Evolutionary conservation across 2,797 vertebrate species (phyloP).

Genomic region (Premnoplex brunnescens): DNA sequence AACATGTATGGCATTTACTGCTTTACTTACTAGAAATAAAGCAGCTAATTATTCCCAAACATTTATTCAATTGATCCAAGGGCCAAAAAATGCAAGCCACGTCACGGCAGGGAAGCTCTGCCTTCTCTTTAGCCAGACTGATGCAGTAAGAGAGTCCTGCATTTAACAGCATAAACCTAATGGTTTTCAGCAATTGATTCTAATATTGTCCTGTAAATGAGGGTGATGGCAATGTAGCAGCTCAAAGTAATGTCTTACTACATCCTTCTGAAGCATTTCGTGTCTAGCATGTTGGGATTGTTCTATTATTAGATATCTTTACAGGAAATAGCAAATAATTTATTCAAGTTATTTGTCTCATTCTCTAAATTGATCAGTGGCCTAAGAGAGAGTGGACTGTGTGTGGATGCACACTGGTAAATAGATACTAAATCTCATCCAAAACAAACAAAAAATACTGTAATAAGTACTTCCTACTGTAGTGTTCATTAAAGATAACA

Average conservation of each 20-base stretch:
- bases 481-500: not conserved
- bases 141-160: not conserved
- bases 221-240: not conserved
- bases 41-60: not conserved
- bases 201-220: not conserved
- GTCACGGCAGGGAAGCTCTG: not conserved
- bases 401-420: not conserved
- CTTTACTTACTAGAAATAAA: not conserved
- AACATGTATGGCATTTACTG: not conserved
- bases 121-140: not conserved
- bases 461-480: not conserved
- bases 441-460: not conserved
- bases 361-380: not conserved
- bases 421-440: not conserved
- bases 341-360: not conserved
- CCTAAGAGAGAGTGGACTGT: not conserved
- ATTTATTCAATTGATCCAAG: not conserved
- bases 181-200: not conserved
- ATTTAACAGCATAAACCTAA: not conserved
- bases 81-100: not conserved
- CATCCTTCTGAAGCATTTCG: not conserved
- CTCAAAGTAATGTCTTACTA: not conserved
- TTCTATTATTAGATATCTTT: not conserved
- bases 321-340: slow-evolving; percentile 24
- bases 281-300: not conserved